Percentiles rank a stretch among this genome's conserved stretches.
Evolutionary conservation across 2,113 vertebrate species (phyloP).

Genomic region (Albula goreensis): DNA sequence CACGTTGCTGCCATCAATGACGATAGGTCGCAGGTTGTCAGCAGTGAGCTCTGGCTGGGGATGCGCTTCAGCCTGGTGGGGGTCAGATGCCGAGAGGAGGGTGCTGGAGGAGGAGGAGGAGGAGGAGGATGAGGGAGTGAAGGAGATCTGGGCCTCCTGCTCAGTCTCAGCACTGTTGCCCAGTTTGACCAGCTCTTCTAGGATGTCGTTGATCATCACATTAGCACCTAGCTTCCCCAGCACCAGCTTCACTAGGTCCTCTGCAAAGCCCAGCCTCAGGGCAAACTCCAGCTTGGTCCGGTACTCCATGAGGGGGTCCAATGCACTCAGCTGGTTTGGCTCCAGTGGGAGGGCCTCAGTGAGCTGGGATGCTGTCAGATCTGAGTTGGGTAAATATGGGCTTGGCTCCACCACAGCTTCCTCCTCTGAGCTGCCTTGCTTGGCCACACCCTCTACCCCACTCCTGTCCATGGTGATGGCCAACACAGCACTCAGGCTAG

Average conservation of each 20-base stretch:
- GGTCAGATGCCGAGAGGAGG: slow-evolving; percentile 34
- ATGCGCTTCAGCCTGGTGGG: background rate
- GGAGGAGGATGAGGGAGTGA: slow-evolving; percentile 58
- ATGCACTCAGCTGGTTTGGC: slow-evolving; percentile 14
- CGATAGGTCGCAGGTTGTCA: slow-evolving; percentile 77
- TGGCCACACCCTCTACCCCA: slow-evolving; percentile 73
- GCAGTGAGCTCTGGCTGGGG: slow-evolving; percentile 53
- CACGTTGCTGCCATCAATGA: slow-evolving; percentile 94
- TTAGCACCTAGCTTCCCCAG: slow-evolving; percentile 78
- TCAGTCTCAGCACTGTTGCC: slow-evolving; percentile 50
- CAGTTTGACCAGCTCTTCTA: slow-evolving; percentile 83
- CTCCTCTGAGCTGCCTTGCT: slow-evolving; percentile 71
- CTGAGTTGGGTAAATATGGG: slow-evolving; percentile 79
- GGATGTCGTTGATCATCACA: slow-evolving; percentile 80
- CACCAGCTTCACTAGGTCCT: slow-evolving; percentile 73
- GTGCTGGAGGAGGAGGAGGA: slow-evolving; percentile 52
- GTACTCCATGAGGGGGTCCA: slow-evolving; percentile 36
- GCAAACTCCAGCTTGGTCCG: slow-evolving; percentile 87
- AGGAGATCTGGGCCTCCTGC: slow-evolving; percentile 40
- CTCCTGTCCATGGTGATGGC: slow-evolving; percentile 81
- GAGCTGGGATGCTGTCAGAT: slow-evolving; percentile 77
- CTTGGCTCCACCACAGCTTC: slow-evolving; percentile 77
- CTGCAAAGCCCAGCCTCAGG: slow-evolving; percentile 87
- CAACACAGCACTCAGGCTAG: slow-evolving; percentile 77
- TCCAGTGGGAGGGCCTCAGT: slow-evolving; percentile 67